Percentiles rank a stretch among this genome's conserved stretches.
phyloP scores from a whole-genome alignment of 1,140 invertebrate species.

The Diabrotica undecimpunctata region DNA sequence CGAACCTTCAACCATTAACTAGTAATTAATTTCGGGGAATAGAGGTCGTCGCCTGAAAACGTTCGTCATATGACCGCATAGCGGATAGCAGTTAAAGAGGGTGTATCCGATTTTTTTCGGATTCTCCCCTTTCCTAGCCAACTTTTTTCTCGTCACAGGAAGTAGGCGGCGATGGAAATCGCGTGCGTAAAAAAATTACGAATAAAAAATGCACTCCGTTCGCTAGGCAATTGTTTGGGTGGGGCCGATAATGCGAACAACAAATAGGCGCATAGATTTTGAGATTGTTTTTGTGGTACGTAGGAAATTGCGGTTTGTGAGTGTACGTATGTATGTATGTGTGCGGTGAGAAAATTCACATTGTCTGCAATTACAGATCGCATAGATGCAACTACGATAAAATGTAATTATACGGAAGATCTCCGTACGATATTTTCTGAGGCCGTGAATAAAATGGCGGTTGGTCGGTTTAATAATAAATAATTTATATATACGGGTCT shows the following conservation, averaged over 20 bases:
- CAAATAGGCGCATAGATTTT: conserved; percentile 24
- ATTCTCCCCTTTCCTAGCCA: conserved; percentile 13
- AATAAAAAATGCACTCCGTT: conserved; percentile 25
- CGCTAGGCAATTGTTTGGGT: conserved; percentile 20
- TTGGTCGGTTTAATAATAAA: conserved; percentile 15
- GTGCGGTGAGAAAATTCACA: conserved; percentile 20
- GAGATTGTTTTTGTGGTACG: conserved; percentile 17
- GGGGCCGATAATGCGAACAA: conserved; percentile 19
- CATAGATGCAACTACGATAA: conserved; percentile 15
- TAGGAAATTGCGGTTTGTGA: conserved; percentile 11
- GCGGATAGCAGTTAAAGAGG: conserved; percentile 21
- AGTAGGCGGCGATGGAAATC: conserved; percentile 24
- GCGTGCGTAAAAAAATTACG: conserved; percentile 27
- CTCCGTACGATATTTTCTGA: conserved; percentile 10
- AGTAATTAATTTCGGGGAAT: conserved; percentile 16
- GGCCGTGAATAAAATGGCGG: conserved; percentile 16
- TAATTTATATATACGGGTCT: conserved; percentile 11
- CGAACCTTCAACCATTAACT: not conserved
- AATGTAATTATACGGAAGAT: conserved; percentile 19
- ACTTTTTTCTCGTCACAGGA: conserved; percentile 21
- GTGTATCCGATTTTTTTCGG: conserved; percentile 19
- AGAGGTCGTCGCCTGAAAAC: conserved; percentile 12
- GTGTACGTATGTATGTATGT: conserved; percentile 5
- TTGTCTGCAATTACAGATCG: conserved; percentile 16
- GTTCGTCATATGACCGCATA: conserved; percentile 18